A percentile compares a stretch with the other conserved stretches of the same genome.
Evolutionary conservation across 2,888 invertebrate genomes (phyloP).

Genomic region (Mythimna albipuncta): DNA sequence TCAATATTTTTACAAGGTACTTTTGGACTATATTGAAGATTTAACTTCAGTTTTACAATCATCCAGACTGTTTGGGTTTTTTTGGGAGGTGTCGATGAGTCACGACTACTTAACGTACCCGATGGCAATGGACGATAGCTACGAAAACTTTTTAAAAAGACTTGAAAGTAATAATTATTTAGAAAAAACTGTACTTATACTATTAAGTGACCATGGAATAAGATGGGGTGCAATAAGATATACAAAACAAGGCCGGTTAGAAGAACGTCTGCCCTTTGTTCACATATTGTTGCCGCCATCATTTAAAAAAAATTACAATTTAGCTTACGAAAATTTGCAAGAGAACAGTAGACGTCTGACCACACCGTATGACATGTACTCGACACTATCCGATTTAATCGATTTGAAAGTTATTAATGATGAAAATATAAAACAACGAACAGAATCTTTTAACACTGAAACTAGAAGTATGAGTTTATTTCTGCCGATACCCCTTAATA

Average conservation of each 20-base stretch:
- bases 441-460: conserved; percentile 76
- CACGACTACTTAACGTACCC: conserved; percentile 96
- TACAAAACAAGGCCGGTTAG: conserved; percentile 96
- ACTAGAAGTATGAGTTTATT: conserved; percentile 94
- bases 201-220: conserved; percentile 97
- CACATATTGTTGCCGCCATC: conserved; percentile 93
- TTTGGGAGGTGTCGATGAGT: conserved; percentile 95
- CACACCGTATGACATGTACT: conserved; percentile 95
- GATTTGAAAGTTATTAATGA: conserved; percentile 86
- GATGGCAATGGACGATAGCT: conserved; percentile 93
- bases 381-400: conserved; percentile 93
- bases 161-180: conserved; percentile 89
- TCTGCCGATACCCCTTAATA: conserved; percentile 92
- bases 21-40: conserved; percentile 93
- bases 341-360: conserved; percentile 93
- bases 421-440: conserved; percentile 79
- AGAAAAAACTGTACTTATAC: conserved; percentile 92
- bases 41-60: conserved; percentile 91
- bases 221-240: conserved; percentile 95
- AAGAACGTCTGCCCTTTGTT: conserved; percentile 96
- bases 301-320: conserved; percentile 92
- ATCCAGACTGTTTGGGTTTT: conserved; percentile 94
- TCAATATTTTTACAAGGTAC: conserved; percentile 92
- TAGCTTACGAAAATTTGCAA: conserved; percentile 92
- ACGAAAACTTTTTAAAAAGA: conserved; percentile 90